Evolutionary conservation across 2,888 invertebrate genomes (phyloP), one percentile per base, ranked within the genome.

Genomic region (Pyrochroa serraticornis): DNA sequence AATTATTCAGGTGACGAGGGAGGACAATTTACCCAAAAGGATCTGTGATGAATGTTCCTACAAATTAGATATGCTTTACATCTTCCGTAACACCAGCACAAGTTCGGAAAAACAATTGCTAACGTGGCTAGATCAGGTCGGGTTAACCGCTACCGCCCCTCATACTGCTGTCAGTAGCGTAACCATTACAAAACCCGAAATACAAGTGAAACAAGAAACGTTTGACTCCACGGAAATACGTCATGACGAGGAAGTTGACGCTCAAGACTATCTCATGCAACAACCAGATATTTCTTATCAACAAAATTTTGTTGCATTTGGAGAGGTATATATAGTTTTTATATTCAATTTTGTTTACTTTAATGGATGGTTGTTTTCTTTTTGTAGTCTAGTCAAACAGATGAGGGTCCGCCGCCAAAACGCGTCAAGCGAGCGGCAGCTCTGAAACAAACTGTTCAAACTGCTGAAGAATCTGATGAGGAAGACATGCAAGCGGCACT

Each of bases 31-130:
- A 70, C 89, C 89, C 48, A 87, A 89, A 78, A 87, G 85, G 76
- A 86, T 89, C 69, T 89, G 89, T 75, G 85, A 88, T 76, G 85
- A 83, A 64, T 89, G 89, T 76, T 85, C 85, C 76, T 85, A 84
- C 74, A 88, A 88, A 82, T 83, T 89, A 72, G 88, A 89, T 71
- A 84, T 87, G 76, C 82, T 87, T 69, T 89, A 89, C 77, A 85
- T 87, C 76, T 89, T 89, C 77, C 88, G 87, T 80, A 89, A 87
- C 72, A 86, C 85, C 68, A 84, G 87, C 46, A 84, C 85, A 7
- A 87, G 84, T 76, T 84, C 87, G 35, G 88, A 89, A 70, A 85
- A 86, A 65, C 78, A 79, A 60, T 66, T 80, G 51, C 58, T 77
- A 56, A 64, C 73, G 65, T 79, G 77, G 79, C 61, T 79, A 37